These are phyloP conservation scores for Apis laboriosa DNA, from an alignment of 1,140 invertebrate species.

Conservation along the genomic window DNA sequence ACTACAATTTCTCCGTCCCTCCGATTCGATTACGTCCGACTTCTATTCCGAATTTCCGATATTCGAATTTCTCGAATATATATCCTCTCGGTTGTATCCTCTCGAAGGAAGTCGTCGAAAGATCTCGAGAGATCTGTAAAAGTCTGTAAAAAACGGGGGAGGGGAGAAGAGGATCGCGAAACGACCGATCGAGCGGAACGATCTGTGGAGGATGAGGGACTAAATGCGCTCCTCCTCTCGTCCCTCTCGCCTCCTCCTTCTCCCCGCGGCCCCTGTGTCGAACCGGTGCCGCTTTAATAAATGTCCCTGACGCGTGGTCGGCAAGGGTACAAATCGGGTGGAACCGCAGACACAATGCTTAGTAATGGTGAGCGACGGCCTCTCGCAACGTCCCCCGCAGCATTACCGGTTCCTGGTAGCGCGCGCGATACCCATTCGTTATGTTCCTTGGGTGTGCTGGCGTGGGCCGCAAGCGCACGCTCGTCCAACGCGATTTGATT, in stretches of 20 bases:
- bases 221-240: neutral
- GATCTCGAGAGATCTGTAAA: too few relatives aligned
- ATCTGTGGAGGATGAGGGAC: constrained; percentile 18
- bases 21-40: too few relatives aligned
- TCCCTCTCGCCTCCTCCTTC: neutral
- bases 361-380: constrained; percentile 75
- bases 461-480: constrained; percentile 6
- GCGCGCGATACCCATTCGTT: constrained; percentile 64
- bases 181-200: constrained; percentile 34
- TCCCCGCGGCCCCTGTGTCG: constrained; percentile 20
- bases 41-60: too few relatives aligned
- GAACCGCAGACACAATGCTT: constrained; percentile 78
- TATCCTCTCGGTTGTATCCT: too few relatives aligned
- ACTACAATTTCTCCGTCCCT: too few relatives aligned
- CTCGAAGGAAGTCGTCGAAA: too few relatives aligned
- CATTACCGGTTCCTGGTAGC: constrained; percentile 63
- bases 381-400: constrained; percentile 54
- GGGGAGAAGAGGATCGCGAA: too few relatives aligned
- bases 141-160: too few relatives aligned
- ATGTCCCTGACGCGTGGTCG: constrained; percentile 71
- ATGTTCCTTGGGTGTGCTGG: constrained; percentile 62
- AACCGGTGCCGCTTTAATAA: constrained; percentile 71
- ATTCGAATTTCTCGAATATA: too few relatives aligned
- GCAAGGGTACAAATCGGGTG: constrained; percentile 75
- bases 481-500: constrained; percentile 70